Evolutionary conservation across 92 coral and sea anemone genomes (phyloP).

Genomic region (Ricordea florida): DNA sequence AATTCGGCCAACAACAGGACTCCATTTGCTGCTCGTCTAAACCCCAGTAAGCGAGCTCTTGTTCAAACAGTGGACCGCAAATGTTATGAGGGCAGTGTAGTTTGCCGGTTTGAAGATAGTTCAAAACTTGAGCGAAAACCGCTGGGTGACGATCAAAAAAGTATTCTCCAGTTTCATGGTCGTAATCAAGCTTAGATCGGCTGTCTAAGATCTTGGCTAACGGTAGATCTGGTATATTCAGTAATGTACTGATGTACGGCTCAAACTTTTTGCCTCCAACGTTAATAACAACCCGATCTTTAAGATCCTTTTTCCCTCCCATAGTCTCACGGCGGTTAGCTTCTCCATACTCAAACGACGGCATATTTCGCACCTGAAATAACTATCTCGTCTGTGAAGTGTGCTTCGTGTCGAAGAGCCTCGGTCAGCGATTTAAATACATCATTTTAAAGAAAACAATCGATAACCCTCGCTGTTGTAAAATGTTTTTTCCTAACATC

Average conservation of each 20-base stretch:
- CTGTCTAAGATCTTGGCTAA: conserved; percentile 86
- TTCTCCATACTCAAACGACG: conserved; percentile 73
- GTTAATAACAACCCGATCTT: conserved; percentile 75
- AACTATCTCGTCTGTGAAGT: no score
- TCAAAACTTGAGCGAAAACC: conserved; percentile 94
- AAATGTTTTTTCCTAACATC: no score
- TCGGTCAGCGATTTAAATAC: no score
- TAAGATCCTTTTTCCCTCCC: conserved; percentile 54
- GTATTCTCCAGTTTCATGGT: conserved; percentile 87
- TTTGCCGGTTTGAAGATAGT: conserved; percentile 97
- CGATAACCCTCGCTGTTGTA: no score
- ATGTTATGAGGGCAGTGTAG: conserved; percentile 93
- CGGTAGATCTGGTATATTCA: conserved; percentile 89
- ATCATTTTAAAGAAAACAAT: no score
- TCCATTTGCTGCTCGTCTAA: conserved; percentile 98
- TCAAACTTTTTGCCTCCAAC: conserved; percentile 93
- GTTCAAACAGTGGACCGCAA: conserved; percentile 97
- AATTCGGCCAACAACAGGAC: conserved; percentile 96
- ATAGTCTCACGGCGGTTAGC: conserved; percentile 61
- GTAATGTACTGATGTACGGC: conserved; percentile 89
- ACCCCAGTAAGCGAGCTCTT: conserved; percentile 97
- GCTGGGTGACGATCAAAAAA: conserved; percentile 98
- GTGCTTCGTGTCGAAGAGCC: no score
- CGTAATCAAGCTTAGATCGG: conserved; percentile 85
- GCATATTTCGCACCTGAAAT: conserved; percentile 46